Base-by-base conservation (phyloP, 2,888 invertebrate species). In the Sphaerophoria rueppellii region DNA sequence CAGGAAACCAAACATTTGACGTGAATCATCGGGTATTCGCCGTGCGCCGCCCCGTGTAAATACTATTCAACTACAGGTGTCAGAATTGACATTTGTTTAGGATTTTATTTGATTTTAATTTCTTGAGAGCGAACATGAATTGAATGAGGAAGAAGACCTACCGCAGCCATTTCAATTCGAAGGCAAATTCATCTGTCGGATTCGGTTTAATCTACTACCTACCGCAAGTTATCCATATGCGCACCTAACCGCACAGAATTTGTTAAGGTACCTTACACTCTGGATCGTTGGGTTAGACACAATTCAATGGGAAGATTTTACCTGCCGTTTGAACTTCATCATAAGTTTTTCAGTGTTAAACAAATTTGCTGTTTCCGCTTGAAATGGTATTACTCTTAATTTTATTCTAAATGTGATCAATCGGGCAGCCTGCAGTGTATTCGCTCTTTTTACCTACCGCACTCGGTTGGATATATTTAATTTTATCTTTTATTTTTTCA, bases 141-240 rank as follows among this genome's bases (percentile, higher is more conserved):
- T 16, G 16, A 35, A 12, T 16, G 32, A 43, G 24, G 4, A 46
- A 35, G 32, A n/a, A 40, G 32, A 79, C 82, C 82, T 83, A 75
- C 80, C 80, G 80, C 83, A 83, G 83, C 55, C n/a, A 32, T 34
- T 9, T 37, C 24, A 14, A 16, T 24, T 24, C 24, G 24, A 35
- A 14, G 3, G 12, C 43, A 11, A 43, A 43, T 70, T 40, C 57
- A 57, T 70, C 57, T 70, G 57, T 70, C 43, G 54, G 37, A 71
- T 58, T 46, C 14, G 54, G 67, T 52, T 37, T 81, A 81, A 67
- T 81, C 69, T 73, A 78, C 69, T 85, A 80, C 83, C 83, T 85
- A 85, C 83, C 76, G 69, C 72, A 72, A 76, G 75, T 76, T 55
- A 85, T 78, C 73, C 69, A 75, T 61, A 67, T 77, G 69, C 57